Base-by-base conservation (phyloP, 2,113 vertebrate species). In the Catharus fuscescens region DNA sequence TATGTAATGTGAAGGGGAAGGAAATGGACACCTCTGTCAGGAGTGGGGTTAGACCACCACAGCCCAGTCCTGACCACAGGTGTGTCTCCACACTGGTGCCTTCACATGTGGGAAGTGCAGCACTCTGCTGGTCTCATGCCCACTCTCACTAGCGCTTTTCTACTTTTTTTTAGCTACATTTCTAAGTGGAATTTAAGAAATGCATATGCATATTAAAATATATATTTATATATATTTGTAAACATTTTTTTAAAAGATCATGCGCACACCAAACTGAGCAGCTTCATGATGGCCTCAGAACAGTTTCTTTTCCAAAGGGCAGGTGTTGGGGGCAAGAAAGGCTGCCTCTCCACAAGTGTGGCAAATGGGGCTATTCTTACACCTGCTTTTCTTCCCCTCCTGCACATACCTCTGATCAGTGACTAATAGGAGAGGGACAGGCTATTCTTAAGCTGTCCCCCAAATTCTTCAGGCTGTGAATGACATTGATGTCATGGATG, bases 111-210 rank as follows among this genome's bases (percentile, higher is more conserved):
- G 74, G 91, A 64, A 57, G 34, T 12, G 79, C 93, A 79, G 93
- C 93, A 31, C 50, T 20, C 71, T 50, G 81, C 93, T 87, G 84
- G 53, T 40, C 77, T 86, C 80, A 52, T n/a, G 14, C 88, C 56
- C 38, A 34, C 69, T 50, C 61, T 76, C 10, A 3, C 86, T 65
- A 29, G 12, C 0, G 81, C 93, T 95, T 91, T 88, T 80, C 84
- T 94, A 82, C 57, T 87, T 90, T 82, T 82, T 71, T 92, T 92
- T 87, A 95, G 91, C 93, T 80, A 54, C 90, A 90, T 95, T 95
- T 92, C 79, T 90, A 80, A 92, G 70, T 34, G 52, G 85, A 89
- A 87, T 67, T 50, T 67, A 45, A 80, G 25, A 85, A 72, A 61
- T 53, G 44, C 87, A 80, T 59, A 62, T 18, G 45, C 62, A 80